Evolutionary conservation across 2,888 invertebrate species (phyloP).

Genomic region (Steromphala cineraria): DNA sequence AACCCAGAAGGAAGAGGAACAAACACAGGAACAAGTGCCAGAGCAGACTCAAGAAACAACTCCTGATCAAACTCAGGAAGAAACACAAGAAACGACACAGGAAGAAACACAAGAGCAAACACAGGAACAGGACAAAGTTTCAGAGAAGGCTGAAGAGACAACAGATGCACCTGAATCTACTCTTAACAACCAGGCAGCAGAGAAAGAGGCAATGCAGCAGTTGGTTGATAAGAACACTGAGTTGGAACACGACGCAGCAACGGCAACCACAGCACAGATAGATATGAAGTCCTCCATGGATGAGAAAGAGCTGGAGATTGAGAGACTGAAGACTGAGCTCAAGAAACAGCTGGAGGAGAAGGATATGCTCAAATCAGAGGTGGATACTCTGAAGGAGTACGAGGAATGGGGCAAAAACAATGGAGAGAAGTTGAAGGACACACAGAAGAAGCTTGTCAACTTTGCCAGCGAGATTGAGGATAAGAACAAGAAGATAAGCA

Average conservation of each 20-base stretch:
- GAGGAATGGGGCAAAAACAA: conserved; percentile 43
- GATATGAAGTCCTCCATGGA: conserved; percentile 35
- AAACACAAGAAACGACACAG: too few relatives aligned
- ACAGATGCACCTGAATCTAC: conserved; percentile 46
- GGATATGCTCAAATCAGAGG: conserved; percentile 36
- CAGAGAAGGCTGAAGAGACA: conserved; percentile 35
- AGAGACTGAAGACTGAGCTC: conserved; percentile 40
- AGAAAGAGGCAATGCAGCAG: conserved; percentile 48
- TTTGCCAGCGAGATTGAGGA: conserved; percentile 53
- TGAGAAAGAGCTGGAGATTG: conserved; percentile 39
- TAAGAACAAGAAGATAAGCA: conserved; percentile 49
- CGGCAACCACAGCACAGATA: conserved; percentile 24
- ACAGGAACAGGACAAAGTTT: conserved; percentile 28
- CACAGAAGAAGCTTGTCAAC: conserved; percentile 50
- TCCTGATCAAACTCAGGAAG: too few relatives aligned
- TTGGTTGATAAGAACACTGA: conserved; percentile 39
- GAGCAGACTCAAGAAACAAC: too few relatives aligned
- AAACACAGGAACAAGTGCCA: too few relatives aligned
- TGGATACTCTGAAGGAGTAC: conserved; percentile 41
- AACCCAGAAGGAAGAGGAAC: too few relatives aligned
- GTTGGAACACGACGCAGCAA: conserved; percentile 31
- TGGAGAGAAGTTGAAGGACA: conserved; percentile 46
- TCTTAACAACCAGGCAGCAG: conserved; percentile 47
- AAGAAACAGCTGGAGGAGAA: conserved; percentile 40
- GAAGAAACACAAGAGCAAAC: neutral